These are phyloP conservation scores for Ardeotis arabs DNA, from an alignment of 2,113 vertebrate genomes.

Conservation along the genomic window DNA sequence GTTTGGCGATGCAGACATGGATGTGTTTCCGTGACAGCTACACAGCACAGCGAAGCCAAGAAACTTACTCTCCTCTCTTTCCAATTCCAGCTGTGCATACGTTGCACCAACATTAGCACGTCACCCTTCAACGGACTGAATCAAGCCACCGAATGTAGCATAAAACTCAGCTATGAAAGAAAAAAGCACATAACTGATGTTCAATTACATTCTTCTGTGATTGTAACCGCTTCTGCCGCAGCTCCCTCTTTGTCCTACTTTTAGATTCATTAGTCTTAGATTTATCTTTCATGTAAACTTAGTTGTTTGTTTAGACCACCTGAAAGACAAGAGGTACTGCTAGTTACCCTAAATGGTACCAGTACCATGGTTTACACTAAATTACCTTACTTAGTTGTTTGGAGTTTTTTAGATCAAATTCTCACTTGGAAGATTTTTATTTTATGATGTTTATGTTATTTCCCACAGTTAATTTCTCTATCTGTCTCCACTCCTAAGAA, in stretches of 20 bases:
- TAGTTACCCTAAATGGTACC: background rate
- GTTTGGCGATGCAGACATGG: background rate
- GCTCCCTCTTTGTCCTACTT: background rate
- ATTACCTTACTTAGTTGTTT: background rate
- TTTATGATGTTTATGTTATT: background rate
- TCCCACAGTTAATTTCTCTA: background rate
- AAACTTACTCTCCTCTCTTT: background rate
- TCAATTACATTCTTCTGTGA: background rate
- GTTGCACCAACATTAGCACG: background rate
- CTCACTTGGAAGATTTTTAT: background rate
- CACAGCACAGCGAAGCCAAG: background rate
- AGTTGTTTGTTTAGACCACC: background rate
- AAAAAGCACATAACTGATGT: background rate
- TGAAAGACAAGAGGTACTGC: background rate
- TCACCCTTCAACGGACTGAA: background rate
- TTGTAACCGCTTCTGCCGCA: background rate
- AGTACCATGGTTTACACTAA: background rate
- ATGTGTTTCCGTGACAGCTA: background rate
- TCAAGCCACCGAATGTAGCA: background rate
- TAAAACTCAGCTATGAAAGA: background rate
- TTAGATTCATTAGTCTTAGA: background rate
- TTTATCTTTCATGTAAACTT: background rate
- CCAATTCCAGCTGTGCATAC: background rate
- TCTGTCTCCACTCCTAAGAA: background rate
- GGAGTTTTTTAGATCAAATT: background rate